Base-by-base conservation (phyloP, 2,113 vertebrate species). In the Himantopus leucocephalus region DNA sequence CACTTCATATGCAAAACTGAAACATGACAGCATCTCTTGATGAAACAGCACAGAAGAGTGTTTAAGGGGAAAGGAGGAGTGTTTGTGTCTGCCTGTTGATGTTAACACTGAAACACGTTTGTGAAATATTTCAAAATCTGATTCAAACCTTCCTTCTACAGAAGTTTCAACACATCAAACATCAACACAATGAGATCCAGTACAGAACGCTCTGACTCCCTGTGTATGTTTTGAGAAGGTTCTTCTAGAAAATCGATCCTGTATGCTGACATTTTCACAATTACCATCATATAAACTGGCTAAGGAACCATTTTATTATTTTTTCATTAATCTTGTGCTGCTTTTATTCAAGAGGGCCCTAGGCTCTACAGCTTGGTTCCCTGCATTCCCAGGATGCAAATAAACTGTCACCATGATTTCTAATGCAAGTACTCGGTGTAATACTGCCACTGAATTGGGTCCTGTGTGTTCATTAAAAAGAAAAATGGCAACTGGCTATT, bases 1-100 rank as follows among this genome's bases (percentile, higher is more conserved):
- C 1, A 0, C 62, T 34, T 41, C 70, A 15, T 1, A 7, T 1
- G 8, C 27, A 7, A 39, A 34, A 3, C 39, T 4, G 9, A 14
- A 67, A 8, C 22, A 5, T 0, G 0, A 17, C 4, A 6, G 0
- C 21, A n/a, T 1, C 41, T 58, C 59, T 14, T 5, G 8, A 12
- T 32, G 80, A 34, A 66, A 5, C 50, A 90, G 41, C 45, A 10
- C 1, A 18, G 26, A 6, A 24, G 9, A 27, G 23, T 0, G 3
- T 17, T 32, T 5, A 8, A 34, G 48, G 20, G 52, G 26, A 56
- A 52, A 84, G 19, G 20, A 24, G 7, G 6, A 53, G 14, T 2
- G 4, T 24, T 39, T 55, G 24, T 9, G 9, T 22, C 56, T 53
- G 34, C 59, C 43, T 77, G 18, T 8, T 13, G 35, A 32, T 10